Evolutionary conservation across 2,113 vertebrate genomes (phyloP), one percentile per base, ranked within the genome.

Genomic region (Sardina pilchardus): DNA sequence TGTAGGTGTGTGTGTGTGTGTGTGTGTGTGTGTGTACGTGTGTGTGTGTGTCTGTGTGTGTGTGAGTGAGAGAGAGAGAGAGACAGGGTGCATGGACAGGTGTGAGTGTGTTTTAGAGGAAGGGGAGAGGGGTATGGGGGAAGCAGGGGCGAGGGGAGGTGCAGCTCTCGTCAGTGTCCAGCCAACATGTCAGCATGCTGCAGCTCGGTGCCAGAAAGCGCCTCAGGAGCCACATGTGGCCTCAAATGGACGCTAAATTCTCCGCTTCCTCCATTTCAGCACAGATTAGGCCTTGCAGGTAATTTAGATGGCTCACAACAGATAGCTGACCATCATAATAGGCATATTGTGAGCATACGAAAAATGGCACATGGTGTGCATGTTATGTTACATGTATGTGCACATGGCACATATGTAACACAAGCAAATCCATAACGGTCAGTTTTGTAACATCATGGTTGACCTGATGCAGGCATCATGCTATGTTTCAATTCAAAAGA

Each of bases 111-210:
- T 36, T 36, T 16, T 34, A 14, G 30, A 78, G 34, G 71, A 5
- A 17, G 34, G 67, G 67, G 67, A 75, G 67, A 34, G 67, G 34
- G 26, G 34, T 78, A 1, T 1, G 85, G 87, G 71, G 56, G 82
- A 85, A 81, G 16, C 42, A 59, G 78, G 81, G 71, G 56, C 81
- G 87, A 83, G 83, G 81, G 56, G 81, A 45, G 63, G 81, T 86
- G 80, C 50, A 85, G 59, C 7, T 26, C 59, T n/a, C 50, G 17
- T n/a, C 26, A 2, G 63, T 39, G 53, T 45, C 78, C 63, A 82
- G 84, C 83, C 89, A 88, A 87, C 83, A 85, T 85, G 86, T 82
- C 87, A 84, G 85, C 84, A 82, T 87, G 81, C 80, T 78, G 82
- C 56, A 86, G 82, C 83, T 67, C 44, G 42, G 81, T 85, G 83